These are phyloP conservation scores for Argopecten irradians DNA, from an alignment of 1,140 invertebrate genomes.

Conservation along the genomic window DNA sequence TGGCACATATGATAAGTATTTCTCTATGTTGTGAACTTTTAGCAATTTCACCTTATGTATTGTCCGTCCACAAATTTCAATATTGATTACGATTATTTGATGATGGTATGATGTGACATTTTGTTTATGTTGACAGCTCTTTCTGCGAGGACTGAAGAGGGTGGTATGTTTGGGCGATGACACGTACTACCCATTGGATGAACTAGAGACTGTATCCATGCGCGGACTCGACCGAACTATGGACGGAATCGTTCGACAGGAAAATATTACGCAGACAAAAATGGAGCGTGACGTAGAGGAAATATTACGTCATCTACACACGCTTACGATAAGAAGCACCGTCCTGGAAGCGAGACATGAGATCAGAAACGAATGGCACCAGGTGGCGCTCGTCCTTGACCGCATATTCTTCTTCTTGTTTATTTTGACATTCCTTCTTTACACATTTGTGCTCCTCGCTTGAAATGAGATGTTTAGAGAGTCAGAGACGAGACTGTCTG, in stretches of 20 bases:
- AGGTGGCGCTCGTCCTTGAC: conserved; percentile 68
- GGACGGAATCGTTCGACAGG: conserved; percentile 44
- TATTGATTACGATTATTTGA: too few relatives aligned
- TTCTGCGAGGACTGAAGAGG: conserved; percentile 61
- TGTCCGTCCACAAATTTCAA: too few relatives aligned
- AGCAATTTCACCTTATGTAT: too few relatives aligned
- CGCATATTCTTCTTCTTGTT: conserved; percentile 64
- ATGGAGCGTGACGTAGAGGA: conserved; percentile 63
- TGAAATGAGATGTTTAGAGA: conserved; percentile 31
- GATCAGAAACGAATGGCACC: conserved; percentile 67
- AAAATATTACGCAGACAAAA: conserved; percentile 48
- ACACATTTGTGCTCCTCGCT: conserved; percentile 61
- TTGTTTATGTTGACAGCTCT: conserved; percentile 53
- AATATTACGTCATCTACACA: conserved; percentile 58
- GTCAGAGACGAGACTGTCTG: not conserved
- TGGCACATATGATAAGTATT: too few relatives aligned
- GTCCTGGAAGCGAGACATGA: conserved; percentile 57
- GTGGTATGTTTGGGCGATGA: conserved; percentile 64
- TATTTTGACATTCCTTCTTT: conserved; percentile 61
- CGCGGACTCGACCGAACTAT: conserved; percentile 56
- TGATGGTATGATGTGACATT: not conserved
- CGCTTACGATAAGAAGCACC: conserved; percentile 51
- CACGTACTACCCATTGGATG: conserved; percentile 64
- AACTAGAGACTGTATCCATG: conserved; percentile 63
- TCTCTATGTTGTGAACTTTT: too few relatives aligned